Base-by-base conservation (phyloP, 2,797 vertebrate species). In the Hippopotamyrus pictus region DNA sequence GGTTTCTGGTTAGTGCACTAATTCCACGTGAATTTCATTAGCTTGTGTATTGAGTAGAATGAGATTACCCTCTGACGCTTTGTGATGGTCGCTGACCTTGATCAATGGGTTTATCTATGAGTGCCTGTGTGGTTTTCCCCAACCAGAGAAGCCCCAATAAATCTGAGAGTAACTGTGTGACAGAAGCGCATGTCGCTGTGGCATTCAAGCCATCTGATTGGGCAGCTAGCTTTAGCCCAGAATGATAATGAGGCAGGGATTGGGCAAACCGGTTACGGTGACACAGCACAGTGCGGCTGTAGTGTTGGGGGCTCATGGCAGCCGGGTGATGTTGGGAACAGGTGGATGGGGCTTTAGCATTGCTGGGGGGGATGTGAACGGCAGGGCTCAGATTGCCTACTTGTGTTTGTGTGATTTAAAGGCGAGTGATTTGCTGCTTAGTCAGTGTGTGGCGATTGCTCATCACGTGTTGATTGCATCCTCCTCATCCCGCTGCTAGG, bases 361-460 rank as follows among this genome's bases (percentile, higher is more conserved):
- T 37, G 85, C 25, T n/a, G 85, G 17, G 7, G 48, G 37, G 37
- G 3, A 51, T 14, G 41, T 25, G 19, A 46, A 37, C 1, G 5
- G 22, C 9, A 22, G 22, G 44, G 22, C 17, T 65, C 11, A 85
- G 9, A 89, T 59, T 54, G 53, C 37, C 0, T 54, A 19, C 53
- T 86, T 86, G 22, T 48, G 12, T 86, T 69, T 89, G 7, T 86
- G 44, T 22, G 44, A 41, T 37, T 51, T 84, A 65, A 25, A 86
- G 82, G 88, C 19, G 19, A 48, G 11, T 51, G 29, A 89, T 89
- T 50, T 86, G 57, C 9, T 41, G 41, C 88, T 79, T 88, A 37
- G 51, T 76, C 50, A 25, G 46, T 48, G 33, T 9, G 88, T 3
- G 50, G 51, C 33, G 25, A 29, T 51, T 29, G 8, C 17, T 17